These are phyloP conservation scores for Eilema griseolum DNA, from an alignment of 2,888 invertebrate genomes.

Conservation along the genomic window DNA sequence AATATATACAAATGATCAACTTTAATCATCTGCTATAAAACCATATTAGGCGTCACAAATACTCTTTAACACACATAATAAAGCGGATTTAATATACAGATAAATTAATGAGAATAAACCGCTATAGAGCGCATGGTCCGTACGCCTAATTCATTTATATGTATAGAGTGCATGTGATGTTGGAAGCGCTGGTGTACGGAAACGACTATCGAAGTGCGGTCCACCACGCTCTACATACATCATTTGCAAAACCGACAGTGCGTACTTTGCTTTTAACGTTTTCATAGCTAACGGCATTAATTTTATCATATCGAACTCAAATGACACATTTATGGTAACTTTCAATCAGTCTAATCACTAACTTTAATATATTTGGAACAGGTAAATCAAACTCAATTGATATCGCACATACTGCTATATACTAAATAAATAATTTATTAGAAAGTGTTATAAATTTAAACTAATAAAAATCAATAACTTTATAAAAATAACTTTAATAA, in stretches of 20 bases:
- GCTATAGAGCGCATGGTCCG: constrained; percentile 15
- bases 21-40: constrained; percentile 18
- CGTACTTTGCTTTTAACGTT: constrained; percentile 10
- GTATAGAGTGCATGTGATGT: constrained; percentile 34
- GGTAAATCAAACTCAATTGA: background rate
- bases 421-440: constrained; percentile 14
- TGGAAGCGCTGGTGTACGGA: constrained; percentile 35
- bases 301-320: background rate
- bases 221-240: constrained; percentile 50
- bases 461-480: constrained; percentile 23
- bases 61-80: background rate
- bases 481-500: constrained; percentile 43
- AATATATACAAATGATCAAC: constrained; percentile 44
- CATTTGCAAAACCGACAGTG: constrained; percentile 35
- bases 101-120: constrained; percentile 33
- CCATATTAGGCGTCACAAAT: background rate
- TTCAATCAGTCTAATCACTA: background rate
- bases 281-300: background rate
- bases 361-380: background rate
- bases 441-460: constrained; percentile 32
- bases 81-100: background rate
- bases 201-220: constrained; percentile 36
- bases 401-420: background rate
- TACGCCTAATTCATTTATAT: constrained; percentile 24
- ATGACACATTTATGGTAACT: background rate